These are phyloP conservation scores for Sebastes itinus DNA, from an alignment of 2,797 vertebrate genomes.

Conservation along the genomic window DNA sequence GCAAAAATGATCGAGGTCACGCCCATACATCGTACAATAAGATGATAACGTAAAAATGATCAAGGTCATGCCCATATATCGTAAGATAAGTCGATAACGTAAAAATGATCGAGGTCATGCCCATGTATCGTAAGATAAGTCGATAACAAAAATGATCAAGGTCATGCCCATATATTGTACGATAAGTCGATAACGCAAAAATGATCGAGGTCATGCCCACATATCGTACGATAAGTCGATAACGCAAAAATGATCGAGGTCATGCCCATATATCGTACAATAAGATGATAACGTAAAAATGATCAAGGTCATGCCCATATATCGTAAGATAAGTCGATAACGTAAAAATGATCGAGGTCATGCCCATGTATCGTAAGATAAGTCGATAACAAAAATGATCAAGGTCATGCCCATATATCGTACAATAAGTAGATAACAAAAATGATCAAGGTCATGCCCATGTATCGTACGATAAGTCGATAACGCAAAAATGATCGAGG, in stretches of 20 bases:
- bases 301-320: accelerated
- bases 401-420: too few species aligned
- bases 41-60: accelerated
- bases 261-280: too few species aligned
- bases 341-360: too few species aligned
- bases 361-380: not conserved
- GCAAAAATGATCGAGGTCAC: accelerated
- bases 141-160: accelerated
- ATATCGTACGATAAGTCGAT: accelerated
- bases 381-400: not conserved
- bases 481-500: too few species aligned
- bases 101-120: accelerated
- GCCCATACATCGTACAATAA: accelerated
- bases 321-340: too few species aligned
- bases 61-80: accelerated
- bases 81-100: accelerated
- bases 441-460: too few species aligned
- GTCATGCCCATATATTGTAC: accelerated
- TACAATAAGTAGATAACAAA: accelerated
- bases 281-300: too few species aligned
- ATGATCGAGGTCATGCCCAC: too few species aligned
- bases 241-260: too few species aligned
- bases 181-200: too few species aligned
- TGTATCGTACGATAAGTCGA: too few species aligned
- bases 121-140: accelerated